These are phyloP conservation scores for Benitochromis conjunctus DNA, from an alignment of 2,113 vertebrate species.

Conservation along the genomic window DNA sequence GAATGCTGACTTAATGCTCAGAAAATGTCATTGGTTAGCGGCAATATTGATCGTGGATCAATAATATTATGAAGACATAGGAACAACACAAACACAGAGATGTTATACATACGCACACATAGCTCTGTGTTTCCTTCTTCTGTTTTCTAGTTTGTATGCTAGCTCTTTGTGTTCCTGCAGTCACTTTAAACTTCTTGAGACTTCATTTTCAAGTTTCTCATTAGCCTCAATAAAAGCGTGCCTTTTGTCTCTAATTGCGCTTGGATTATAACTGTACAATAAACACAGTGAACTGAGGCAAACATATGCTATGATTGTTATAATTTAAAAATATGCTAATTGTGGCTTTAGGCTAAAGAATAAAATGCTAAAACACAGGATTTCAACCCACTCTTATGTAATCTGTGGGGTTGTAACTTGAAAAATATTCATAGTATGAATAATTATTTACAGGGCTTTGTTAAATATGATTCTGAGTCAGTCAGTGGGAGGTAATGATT, in stretches of 20 bases:
- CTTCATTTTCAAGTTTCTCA: not conserved
- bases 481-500: not conserved
- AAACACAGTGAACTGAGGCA: not conserved
- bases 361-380: not conserved
- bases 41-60: not conserved
- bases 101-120: not conserved
- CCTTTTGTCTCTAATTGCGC: not conserved
- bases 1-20: not conserved
- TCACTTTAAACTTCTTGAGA: not conserved
- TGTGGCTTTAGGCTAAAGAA: not conserved
- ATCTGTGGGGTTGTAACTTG: not conserved
- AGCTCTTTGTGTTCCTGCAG: not conserved
- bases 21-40: not conserved
- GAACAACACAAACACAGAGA: not conserved
- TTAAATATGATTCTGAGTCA: not conserved
- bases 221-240: not conserved
- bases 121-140: not conserved
- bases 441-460: not conserved
- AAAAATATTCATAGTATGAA: not conserved
- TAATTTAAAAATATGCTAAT: not conserved
- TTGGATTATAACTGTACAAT: not conserved
- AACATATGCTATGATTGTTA: not conserved
- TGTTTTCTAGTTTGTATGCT: not conserved
- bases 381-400: not conserved
- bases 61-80: not conserved